These are phyloP conservation scores for Istiophorus platypterus DNA, from an alignment of 2,113 vertebrate species.

Conservation along the genomic window DNA sequence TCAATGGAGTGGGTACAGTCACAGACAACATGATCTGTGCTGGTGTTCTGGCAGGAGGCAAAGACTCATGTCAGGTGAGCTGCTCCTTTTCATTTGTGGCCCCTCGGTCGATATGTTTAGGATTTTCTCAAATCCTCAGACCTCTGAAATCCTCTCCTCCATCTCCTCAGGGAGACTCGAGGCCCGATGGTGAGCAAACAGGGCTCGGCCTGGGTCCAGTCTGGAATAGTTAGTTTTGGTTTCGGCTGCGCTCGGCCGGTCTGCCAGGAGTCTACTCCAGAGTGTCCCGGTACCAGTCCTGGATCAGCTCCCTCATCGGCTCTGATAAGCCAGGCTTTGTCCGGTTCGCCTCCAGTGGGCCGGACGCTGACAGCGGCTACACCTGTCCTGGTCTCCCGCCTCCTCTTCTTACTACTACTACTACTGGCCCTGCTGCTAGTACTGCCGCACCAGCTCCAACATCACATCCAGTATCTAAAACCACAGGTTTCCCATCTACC, in stretches of 20 bases:
- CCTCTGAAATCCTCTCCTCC: not conserved
- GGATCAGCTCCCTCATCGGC: slow-evolving; percentile 80
- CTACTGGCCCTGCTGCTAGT: not conserved
- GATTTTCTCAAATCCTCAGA: not conserved
- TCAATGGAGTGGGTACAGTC: not conserved
- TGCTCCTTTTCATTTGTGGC: not conserved
- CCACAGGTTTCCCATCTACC: not conserved
- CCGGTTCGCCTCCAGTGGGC: slow-evolving; percentile 57
- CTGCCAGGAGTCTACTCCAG: slow-evolving; percentile 88
- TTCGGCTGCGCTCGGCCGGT: not conserved
- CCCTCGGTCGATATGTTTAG: not conserved
- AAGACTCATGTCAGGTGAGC: slow-evolving; percentile 44
- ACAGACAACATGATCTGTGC: slow-evolving; percentile 77
- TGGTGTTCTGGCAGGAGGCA: not conserved
- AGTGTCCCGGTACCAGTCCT: slow-evolving; percentile 86
- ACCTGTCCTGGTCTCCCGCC: slow-evolving; percentile 41
- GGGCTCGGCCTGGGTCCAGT: not conserved
- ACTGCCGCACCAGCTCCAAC: not conserved
- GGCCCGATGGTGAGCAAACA: not conserved
- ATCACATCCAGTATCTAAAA: too few relatives aligned
- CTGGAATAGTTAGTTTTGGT: slow-evolving; percentile 1
- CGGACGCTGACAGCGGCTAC: slow-evolving; percentile 56
- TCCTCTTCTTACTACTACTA: not conserved
- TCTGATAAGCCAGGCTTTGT: slow-evolving; percentile 69
- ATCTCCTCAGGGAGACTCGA: not conserved